Percentiles rank a stretch among this genome's conserved stretches.
Conservation (phyloP, 1,140 invertebrate species). For the Drosophila parvula region DNA sequence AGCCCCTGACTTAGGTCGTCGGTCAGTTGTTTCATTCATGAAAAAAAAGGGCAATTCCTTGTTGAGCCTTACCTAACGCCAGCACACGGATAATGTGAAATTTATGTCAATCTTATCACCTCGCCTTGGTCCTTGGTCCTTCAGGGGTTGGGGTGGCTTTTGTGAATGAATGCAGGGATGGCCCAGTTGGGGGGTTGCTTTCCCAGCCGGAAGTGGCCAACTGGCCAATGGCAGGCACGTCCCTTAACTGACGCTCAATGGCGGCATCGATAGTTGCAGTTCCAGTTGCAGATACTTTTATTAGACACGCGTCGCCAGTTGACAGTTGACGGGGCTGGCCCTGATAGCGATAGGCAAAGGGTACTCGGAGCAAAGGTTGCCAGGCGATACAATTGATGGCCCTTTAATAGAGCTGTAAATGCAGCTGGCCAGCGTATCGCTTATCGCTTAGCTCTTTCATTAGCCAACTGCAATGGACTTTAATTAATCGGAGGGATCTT, state of each 20-base stretch:
- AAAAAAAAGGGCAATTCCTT: conserved; percentile 52
- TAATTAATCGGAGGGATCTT: conserved; percentile 46
- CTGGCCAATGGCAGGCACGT: conserved; percentile 57
- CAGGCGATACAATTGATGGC: conserved; percentile 46
- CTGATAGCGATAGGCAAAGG: conserved; percentile 40
- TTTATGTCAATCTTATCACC: conserved; percentile 80
- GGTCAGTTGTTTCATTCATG: conserved; percentile 69
- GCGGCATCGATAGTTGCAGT: conserved; percentile 69
- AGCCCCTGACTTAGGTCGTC: conserved; percentile 26
- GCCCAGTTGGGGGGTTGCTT: conserved; percentile 35
- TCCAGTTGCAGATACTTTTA: conserved; percentile 71
- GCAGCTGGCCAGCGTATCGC: conserved; percentile 56
- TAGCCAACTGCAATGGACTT: conserved; percentile 32
- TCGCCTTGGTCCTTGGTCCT: conserved; percentile 25
- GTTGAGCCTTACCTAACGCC: conserved; percentile 40
- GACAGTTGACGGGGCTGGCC: conserved; percentile 28
- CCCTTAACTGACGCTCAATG: conserved; percentile 68
- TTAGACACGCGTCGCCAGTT: conserved; percentile 78
- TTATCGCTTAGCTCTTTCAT: conserved; percentile 41
- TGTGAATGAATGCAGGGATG: conserved; percentile 62
- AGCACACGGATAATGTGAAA: conserved; percentile 68
- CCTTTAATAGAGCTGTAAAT: conserved; percentile 73
- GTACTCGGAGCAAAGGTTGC: conserved; percentile 29
- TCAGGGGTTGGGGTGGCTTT: conserved; percentile 43
- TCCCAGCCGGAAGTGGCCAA: conserved; percentile 51